phyloP scores from a whole-genome alignment of 1,140 invertebrate genomes.

The Pentalonia nigronervosa region DNA sequence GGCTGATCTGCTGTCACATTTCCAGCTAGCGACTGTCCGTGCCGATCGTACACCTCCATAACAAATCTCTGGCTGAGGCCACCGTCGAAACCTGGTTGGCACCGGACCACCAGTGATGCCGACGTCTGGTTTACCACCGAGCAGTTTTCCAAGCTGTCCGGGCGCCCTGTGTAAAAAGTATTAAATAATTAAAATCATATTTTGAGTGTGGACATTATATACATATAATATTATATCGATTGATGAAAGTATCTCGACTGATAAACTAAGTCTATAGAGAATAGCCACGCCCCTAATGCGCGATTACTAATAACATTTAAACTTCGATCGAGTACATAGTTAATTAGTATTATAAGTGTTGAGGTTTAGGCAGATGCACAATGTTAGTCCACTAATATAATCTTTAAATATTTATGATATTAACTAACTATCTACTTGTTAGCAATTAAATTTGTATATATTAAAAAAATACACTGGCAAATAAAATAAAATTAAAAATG shows the following conservation, averaged over 20 bases:
- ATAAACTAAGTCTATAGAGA: not conserved
- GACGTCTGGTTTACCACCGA: slow-evolving; percentile 82
- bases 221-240: no score
- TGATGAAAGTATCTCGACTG: no score
- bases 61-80: slow-evolving; percentile 79
- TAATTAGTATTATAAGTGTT: no score
- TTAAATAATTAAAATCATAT: not conserved
- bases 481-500: not conserved
- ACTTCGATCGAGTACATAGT: no score
- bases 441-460: not conserved
- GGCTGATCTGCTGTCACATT: slow-evolving; percentile 70
- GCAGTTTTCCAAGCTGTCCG: slow-evolving; percentile 71
- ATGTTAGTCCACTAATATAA: no score
- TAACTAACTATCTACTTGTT: not conserved
- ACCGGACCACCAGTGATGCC: slow-evolving; percentile 73
- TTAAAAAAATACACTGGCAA: not conserved
- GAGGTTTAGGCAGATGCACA: no score
- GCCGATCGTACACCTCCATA: slow-evolving; percentile 71
- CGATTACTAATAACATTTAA: no score
- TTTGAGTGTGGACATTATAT: no score
- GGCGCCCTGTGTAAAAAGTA: slow-evolving; percentile 61
- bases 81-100: slow-evolving; percentile 72
- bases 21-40: slow-evolving; percentile 64
- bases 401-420: no score
- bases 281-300: not conserved